Conservation (phyloP, 2,113 vertebrate species). For the Dunckerocampus dactyliophorus region DNA sequence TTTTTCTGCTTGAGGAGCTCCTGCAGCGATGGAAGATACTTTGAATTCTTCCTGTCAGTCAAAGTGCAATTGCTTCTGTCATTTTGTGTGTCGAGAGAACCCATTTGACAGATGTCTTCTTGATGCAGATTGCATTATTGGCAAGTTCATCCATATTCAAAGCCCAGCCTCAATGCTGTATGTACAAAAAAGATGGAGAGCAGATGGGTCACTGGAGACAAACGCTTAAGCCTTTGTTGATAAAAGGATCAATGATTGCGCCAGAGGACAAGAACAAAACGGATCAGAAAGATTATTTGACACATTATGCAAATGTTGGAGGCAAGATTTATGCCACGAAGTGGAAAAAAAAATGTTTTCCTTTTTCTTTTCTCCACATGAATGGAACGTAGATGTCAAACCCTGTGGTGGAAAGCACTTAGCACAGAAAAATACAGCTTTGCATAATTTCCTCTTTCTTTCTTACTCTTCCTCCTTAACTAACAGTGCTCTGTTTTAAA, state of each 20-base stretch:
- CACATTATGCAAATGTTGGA: slow-evolving; percentile 2
- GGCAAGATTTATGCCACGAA: slow-evolving; percentile 5
- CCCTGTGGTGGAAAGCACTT: slow-evolving; percentile 30
- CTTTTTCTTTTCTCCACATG: not conserved
- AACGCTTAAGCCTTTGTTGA: slow-evolving; percentile 28
- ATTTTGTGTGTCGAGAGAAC: slow-evolving; percentile 29
- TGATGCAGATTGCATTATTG: slow-evolving; percentile 17
- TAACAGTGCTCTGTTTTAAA: slow-evolving; percentile 52
- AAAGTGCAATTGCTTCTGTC: slow-evolving; percentile 21
- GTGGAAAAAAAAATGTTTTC: slow-evolving; percentile 5
- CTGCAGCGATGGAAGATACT: slow-evolving; percentile 1
- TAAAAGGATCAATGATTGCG: slow-evolving; percentile 27
- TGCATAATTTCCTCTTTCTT: slow-evolving; percentile 36
- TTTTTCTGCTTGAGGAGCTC: slow-evolving; percentile 12
- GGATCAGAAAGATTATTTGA: slow-evolving; percentile 21
- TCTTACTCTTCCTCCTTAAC: slow-evolving; percentile 29
- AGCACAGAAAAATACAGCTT: slow-evolving; percentile 50
- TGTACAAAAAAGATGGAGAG: slow-evolving; percentile 31
- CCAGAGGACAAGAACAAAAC: slow-evolving; percentile 20
- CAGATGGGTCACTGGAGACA: slow-evolving; percentile 39
- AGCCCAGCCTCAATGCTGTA: slow-evolving; percentile 19
- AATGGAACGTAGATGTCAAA: slow-evolving; percentile 25
- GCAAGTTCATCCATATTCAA: slow-evolving; percentile 33
- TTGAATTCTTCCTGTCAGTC: slow-evolving; percentile 10
- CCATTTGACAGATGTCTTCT: slow-evolving; percentile 24